These are phyloP conservation scores for Operophtera brumata DNA, from an alignment of 2,888 invertebrate genomes.

Conservation along the genomic window DNA sequence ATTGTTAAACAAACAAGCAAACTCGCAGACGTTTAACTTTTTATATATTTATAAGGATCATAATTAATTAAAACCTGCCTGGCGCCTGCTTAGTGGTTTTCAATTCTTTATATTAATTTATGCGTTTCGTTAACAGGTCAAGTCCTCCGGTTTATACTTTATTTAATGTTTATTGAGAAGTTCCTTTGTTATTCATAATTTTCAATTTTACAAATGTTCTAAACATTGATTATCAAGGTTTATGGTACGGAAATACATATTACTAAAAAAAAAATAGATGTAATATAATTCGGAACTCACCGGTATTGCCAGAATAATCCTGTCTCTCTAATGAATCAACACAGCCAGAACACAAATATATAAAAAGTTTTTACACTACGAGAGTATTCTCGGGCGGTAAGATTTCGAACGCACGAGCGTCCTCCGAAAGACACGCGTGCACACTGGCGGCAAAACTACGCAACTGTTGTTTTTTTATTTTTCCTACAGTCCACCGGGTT, in stretches of 20 bases:
- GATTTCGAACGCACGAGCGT: constrained; percentile 44
- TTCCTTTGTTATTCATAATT: no score
- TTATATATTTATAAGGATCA: no score
- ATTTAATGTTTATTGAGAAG: background rate
- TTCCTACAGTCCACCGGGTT: constrained; percentile 45
- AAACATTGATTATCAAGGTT: background rate
- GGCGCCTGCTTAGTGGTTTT: no score
- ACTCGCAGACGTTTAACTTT: no score
- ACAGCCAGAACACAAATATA: constrained; percentile 30
- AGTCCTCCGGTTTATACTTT: background rate
- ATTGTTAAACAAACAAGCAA: no score
- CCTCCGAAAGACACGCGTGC: constrained; percentile 48
- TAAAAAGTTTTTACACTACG: constrained; percentile 32
- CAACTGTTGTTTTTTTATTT: constrained; percentile 35
- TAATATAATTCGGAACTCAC: constrained; percentile 4
- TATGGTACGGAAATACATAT: background rate
- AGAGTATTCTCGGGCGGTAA: constrained; percentile 42
- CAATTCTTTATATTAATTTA: no score
- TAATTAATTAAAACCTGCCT: no score
- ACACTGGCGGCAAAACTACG: constrained; percentile 46
- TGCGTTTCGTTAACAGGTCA: no score
- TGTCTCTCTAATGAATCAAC: constrained; percentile 17
- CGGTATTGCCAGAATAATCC: constrained; percentile 2
- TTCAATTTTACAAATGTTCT: background rate
- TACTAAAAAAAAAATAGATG: background rate